Conservation (phyloP, 2,888 invertebrate genomes). For the Zygothrica quintamaculata region DNA sequence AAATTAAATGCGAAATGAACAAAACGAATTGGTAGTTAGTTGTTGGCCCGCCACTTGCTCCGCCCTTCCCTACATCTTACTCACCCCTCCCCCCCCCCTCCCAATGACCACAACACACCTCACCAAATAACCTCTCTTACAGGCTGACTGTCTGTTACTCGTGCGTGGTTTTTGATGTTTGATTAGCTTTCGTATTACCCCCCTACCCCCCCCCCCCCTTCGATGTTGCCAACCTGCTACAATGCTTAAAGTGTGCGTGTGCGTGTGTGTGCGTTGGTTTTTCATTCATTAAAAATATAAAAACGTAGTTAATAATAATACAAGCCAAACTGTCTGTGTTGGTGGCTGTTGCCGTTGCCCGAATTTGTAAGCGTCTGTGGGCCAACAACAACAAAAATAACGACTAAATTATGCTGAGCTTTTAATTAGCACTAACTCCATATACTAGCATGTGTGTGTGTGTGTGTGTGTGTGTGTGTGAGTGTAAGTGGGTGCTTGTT, state of each 20-base stretch:
- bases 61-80: neutral
- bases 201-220: neutral
- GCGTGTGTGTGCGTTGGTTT: constrained; percentile 49
- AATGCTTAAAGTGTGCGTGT: neutral
- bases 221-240: neutral
- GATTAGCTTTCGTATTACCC: constrained; percentile 56
- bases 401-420: constrained; percentile 65
- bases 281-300: constrained; percentile 73
- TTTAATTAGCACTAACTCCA: constrained; percentile 57
- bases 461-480: constrained; percentile 22
- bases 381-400: constrained; percentile 6
- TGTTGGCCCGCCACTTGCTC: constrained; percentile 8
- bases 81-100: neutral
- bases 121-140: neutral
- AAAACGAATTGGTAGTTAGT: constrained; percentile 76
- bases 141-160: neutral
- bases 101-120: too few species aligned
- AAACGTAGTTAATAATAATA: constrained; percentile 9
- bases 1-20: constrained; percentile 80
- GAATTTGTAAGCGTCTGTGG: constrained; percentile 48
- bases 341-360: constrained; percentile 50
- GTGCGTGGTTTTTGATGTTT: constrained; percentile 70
- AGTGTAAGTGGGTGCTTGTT: constrained; percentile 20
- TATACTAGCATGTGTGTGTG: constrained; percentile 1
- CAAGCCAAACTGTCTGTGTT: constrained; percentile 15